Evolutionary conservation across 2,888 invertebrate genomes (phyloP).

Genomic region (Drosophila imparisetae): DNA sequence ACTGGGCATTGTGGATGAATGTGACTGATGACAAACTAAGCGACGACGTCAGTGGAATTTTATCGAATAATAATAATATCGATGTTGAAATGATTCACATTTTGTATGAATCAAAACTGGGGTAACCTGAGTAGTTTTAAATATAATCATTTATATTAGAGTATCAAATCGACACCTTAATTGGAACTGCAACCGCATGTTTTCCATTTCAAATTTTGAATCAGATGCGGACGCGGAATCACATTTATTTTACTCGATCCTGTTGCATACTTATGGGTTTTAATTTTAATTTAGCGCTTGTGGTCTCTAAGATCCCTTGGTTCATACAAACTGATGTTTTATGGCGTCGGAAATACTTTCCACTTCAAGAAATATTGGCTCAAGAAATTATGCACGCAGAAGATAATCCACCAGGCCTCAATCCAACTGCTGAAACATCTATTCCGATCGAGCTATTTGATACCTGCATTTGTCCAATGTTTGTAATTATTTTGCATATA

Average conservation of each 20-base stretch:
- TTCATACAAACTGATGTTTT: not conserved
- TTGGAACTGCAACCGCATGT: not conserved
- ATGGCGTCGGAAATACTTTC: not conserved
- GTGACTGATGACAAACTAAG: slow-evolving; percentile 17
- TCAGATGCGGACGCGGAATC: not conserved
- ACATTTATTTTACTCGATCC: not conserved
- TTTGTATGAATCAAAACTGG: slow-evolving; percentile 8
- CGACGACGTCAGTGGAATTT: slow-evolving; percentile 29
- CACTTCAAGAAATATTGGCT: not conserved
- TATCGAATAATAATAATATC: slow-evolving; percentile 28
- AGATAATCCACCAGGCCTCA: no score
- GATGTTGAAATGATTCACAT: slow-evolving; percentile 29
- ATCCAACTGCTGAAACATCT: no score
- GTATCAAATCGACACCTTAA: not conserved
- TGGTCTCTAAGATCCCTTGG: not conserved
- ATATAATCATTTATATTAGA: not conserved
- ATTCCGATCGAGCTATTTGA: not conserved
- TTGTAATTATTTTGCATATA: not conserved
- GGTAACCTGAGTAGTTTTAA: not conserved
- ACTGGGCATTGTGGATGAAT: slow-evolving; percentile 28
- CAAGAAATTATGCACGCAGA: not conserved
- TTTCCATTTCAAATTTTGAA: not conserved
- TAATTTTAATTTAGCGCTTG: not conserved
- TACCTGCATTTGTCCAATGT: not conserved
- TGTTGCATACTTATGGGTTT: not conserved